Evolutionary conservation across 1,140 invertebrate species (phyloP).

Genomic region (Aphaenogaster rudis): DNA sequence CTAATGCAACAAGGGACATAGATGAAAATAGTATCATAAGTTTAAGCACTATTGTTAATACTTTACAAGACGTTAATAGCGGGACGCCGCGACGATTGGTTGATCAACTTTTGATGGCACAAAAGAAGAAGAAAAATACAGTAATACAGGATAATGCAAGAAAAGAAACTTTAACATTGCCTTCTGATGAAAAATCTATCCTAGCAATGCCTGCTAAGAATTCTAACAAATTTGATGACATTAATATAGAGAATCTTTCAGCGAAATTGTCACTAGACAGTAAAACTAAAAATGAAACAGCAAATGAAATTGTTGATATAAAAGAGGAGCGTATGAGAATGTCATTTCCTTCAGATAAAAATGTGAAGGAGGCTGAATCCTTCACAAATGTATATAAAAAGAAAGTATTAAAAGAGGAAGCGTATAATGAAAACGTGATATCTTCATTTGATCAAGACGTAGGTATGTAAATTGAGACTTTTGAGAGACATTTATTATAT

Average conservation of each 20-base stretch:
- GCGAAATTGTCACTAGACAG: slow-evolving; percentile 80
- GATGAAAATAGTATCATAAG: slow-evolving; percentile 80
- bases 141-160: background rate
- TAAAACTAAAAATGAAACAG: slow-evolving; percentile 59
- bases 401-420: slow-evolving; percentile 43
- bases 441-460: slow-evolving; percentile 26
- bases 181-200: slow-evolving; percentile 73
- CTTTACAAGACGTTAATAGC: slow-evolving; percentile 78
- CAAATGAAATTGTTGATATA: background rate
- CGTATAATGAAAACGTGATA: background rate
- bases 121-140: slow-evolving; percentile 75
- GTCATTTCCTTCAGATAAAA: slow-evolving; percentile 38
- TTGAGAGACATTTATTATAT: background rate
- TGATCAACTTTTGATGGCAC: slow-evolving; percentile 81
- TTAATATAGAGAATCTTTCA: slow-evolving; percentile 33
- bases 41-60: slow-evolving; percentile 82
- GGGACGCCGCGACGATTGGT: slow-evolving; percentile 81
- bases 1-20: slow-evolving; percentile 58
- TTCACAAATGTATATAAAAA: slow-evolving; percentile 6
- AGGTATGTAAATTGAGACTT: slow-evolving; percentile 2
- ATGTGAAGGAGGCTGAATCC: slow-evolving; percentile 1
- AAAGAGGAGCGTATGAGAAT: slow-evolving; percentile 24
- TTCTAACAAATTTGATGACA: slow-evolving; percentile 66
- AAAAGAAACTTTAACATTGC: slow-evolving; percentile 69
- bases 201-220: slow-evolving; percentile 46